phyloP scores from a whole-genome alignment of 2,797 vertebrate genomes.

The Poliocrania exsul region DNA sequence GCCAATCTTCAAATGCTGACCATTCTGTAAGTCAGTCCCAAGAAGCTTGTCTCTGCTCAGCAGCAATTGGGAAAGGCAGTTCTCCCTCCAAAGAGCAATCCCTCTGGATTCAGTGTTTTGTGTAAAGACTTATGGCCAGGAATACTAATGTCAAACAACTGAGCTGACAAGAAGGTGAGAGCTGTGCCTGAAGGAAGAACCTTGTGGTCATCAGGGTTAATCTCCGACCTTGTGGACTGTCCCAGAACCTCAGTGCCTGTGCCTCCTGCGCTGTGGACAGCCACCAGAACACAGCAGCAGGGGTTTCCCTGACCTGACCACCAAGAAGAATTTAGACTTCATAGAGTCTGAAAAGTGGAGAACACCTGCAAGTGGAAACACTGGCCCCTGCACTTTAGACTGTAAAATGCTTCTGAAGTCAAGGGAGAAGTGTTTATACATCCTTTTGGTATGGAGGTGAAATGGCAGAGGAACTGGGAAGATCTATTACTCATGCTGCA shows the following conservation, averaged over 20 bases:
- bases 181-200: neutral
- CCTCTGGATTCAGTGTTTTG: neutral
- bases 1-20: neutral
- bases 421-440: neutral
- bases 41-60: neutral
- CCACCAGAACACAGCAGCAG: neutral
- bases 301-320: neutral
- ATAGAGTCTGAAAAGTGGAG: neutral
- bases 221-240: neutral
- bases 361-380: neutral
- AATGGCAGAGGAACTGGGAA: neutral
- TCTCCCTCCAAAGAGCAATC: neutral
- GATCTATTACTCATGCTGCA: neutral
- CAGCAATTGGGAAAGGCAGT: neutral
- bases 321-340: neutral
- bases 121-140: neutral
- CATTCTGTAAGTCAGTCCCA: neutral
- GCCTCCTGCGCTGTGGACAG: neutral
- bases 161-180: neutral
- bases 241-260: neutral
- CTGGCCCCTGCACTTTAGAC: neutral
- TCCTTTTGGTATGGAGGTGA: fast-evolving
- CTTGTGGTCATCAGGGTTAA: fast-evolving
- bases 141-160: neutral
- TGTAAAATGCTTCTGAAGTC: neutral